Conservation (phyloP, 1,140 invertebrate species). For the Drosophila triauraria region DNA sequence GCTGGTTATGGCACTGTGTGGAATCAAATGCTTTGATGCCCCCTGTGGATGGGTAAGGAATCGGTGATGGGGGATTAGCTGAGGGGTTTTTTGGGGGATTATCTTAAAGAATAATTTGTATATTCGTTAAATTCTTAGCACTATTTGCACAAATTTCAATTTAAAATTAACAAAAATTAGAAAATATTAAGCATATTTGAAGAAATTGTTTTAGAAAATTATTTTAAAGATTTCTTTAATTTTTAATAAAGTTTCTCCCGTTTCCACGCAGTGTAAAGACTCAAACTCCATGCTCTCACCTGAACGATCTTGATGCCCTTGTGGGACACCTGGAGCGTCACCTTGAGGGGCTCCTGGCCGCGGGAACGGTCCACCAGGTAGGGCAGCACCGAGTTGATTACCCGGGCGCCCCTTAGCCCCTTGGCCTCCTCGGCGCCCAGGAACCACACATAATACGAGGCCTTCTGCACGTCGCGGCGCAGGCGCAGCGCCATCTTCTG, state of each 20-base stretch:
- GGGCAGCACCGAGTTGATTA: constrained; percentile 92
- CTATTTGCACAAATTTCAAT: no score
- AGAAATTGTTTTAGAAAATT: no score
- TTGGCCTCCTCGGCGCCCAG: constrained; percentile 97
- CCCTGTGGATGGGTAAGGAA: constrained; percentile 79
- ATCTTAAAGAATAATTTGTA: neutral
- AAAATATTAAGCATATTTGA: no score
- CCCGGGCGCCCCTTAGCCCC: constrained; percentile 93
- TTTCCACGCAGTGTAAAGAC: neutral
- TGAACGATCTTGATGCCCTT: constrained; percentile 98
- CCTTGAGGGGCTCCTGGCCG: constrained; percentile 95
- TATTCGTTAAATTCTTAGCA: no score
- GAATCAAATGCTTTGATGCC: constrained; percentile 96
- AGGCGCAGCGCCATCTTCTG: constrained; percentile 88
- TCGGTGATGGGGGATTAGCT: neutral
- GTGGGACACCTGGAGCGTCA: constrained; percentile 94
- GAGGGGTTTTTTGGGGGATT: no score
- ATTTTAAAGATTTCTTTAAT: no score
- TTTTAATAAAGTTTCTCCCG: no score
- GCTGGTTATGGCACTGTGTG: constrained; percentile 96
- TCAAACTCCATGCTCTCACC: constrained; percentile 47
- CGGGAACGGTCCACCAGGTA: constrained; percentile 93
- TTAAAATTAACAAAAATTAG: neutral
- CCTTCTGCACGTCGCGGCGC: constrained; percentile 96
- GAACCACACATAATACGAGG: constrained; percentile 99